phyloP scores from a whole-genome alignment of 2,888 invertebrate genomes.

The Pheosia gnoma region DNA sequence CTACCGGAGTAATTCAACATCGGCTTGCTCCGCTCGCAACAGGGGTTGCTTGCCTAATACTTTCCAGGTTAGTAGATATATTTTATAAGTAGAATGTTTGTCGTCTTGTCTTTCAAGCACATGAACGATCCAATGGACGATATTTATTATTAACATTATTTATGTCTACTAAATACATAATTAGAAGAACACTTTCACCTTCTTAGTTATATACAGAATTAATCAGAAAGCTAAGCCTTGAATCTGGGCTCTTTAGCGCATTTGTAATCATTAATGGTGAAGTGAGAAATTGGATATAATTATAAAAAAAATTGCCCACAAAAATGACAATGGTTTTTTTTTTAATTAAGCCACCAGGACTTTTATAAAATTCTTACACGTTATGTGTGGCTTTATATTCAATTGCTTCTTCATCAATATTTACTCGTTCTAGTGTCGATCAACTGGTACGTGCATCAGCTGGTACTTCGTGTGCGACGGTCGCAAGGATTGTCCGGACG shows the following conservation, averaged over 20 bases:
- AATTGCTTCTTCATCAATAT: background rate
- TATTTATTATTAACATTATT: too few relatives aligned
- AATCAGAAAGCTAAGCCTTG: too few relatives aligned
- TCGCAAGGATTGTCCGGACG: slow-evolving; percentile 92
- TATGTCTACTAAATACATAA: too few relatives aligned
- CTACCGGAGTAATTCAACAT: slow-evolving; percentile 82
- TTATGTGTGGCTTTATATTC: background rate
- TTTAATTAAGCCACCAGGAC: too few relatives aligned
- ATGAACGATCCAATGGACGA: background rate
- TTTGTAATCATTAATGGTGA: too few relatives aligned
- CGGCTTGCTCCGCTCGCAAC: slow-evolving; percentile 87
- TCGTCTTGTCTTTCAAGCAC: background rate
- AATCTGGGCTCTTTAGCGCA: too few relatives aligned
- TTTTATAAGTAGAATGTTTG: background rate
- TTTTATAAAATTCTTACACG: too few relatives aligned
- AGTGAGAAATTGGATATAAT: too few relatives aligned
- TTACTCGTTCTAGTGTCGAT: slow-evolving; percentile 88
- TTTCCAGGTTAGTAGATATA: slow-evolving; percentile 86
- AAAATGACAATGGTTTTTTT: too few relatives aligned
- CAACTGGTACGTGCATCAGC: slow-evolving; percentile 93
- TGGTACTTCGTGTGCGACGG: slow-evolving; percentile 97
- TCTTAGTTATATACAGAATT: too few relatives aligned
- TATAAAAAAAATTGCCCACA: too few relatives aligned
- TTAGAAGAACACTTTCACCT: too few relatives aligned
- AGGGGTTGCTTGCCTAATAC: slow-evolving; percentile 93